A percentile compares a stretch with the other conserved stretches of the same genome.
Conservation (phyloP, 2,113 vertebrate species). For the Tricholaema leucomelas region DNA sequence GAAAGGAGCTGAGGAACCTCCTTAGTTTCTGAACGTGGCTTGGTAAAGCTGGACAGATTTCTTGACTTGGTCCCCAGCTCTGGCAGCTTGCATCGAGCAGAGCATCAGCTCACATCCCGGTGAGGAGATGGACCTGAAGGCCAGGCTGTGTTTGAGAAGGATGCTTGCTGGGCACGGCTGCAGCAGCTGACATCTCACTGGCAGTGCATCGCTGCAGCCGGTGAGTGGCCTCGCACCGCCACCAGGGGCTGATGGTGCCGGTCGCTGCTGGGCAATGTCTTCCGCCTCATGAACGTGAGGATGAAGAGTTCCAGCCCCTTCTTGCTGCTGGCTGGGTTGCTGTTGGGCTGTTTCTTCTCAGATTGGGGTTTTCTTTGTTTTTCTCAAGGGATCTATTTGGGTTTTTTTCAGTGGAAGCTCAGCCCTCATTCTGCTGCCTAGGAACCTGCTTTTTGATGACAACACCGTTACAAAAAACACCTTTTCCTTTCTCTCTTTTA, state of each 20-base stretch:
- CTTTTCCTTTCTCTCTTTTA: too few species aligned
- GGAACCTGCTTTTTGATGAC: too few species aligned
- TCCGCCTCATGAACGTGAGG: background rate
- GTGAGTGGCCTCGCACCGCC: constrained; percentile 10
- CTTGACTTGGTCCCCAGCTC: constrained; percentile 23
- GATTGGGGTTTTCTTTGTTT: too few species aligned
- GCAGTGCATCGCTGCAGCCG: constrained; percentile 71
- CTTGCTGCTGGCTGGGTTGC: too few species aligned
- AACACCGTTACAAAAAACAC: too few species aligned
- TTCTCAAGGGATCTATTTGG: too few species aligned
- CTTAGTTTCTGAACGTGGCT: background rate
- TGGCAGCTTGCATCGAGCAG: constrained; percentile 59
- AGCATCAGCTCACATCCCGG: constrained; percentile 59
- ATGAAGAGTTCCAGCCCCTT: background rate
- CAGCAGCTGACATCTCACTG: constrained; percentile 82
- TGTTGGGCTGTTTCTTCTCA: too few species aligned
- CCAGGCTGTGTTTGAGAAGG: constrained; percentile 62
- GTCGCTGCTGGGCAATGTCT: constrained; percentile 24
- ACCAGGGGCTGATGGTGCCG: constrained; percentile 42
- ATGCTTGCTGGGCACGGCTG: constrained; percentile 74
- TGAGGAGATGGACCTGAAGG: constrained; percentile 70
- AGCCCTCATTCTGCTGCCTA: too few species aligned
- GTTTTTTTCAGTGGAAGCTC: too few species aligned
- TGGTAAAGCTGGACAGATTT: background rate
- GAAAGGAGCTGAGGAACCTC: constrained; percentile 11